Percentiles rank a stretch among this genome's conserved stretches.
Evolutionary conservation across 2,113 vertebrate species (phyloP).

Genomic region (Cygnus buccinator): DNA sequence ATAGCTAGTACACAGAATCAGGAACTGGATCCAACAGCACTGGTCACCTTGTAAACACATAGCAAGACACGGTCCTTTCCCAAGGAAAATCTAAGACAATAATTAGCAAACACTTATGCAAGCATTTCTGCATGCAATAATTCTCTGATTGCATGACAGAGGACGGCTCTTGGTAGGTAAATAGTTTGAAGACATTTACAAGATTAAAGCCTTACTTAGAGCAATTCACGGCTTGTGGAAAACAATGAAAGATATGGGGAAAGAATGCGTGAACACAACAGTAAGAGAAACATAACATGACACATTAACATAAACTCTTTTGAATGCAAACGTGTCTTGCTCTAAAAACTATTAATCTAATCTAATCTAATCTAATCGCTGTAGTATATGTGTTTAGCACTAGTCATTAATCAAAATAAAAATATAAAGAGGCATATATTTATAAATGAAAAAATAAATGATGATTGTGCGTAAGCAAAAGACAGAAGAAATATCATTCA

Average conservation of each 20-base stretch:
- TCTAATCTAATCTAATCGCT: neutral
- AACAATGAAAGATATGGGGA: neutral
- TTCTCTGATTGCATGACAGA: neutral
- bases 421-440: neutral
- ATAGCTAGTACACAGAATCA: neutral
- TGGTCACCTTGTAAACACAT: neutral
- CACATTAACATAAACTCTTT: neutral
- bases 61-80: neutral
- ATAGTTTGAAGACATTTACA: neutral
- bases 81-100: neutral
- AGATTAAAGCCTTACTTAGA: slow-evolving; percentile 25
- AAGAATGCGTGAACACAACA: neutral
- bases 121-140: neutral
- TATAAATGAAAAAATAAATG: neutral
- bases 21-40: neutral
- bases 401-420: neutral
- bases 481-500: neutral
- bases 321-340: neutral
- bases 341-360: neutral
- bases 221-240: neutral
- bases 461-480: neutral
- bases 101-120: neutral
- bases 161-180: neutral
- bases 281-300: neutral
- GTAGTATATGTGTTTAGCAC: neutral